Base-by-base conservation (phyloP, 1,140 invertebrate genomes). In the Popillia japonica region DNA sequence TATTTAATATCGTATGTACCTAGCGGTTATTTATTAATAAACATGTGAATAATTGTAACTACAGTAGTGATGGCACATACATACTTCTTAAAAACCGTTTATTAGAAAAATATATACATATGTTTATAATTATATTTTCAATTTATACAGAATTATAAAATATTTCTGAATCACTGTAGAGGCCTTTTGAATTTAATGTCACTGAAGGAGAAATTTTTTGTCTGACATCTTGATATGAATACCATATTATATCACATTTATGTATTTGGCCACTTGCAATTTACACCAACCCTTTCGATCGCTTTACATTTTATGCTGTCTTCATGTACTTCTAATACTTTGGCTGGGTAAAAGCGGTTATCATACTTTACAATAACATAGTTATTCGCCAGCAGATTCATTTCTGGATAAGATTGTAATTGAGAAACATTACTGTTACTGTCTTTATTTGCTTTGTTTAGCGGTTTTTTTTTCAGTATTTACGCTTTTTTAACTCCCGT, bases 311-410 rank as follows among this genome's bases (percentile, higher is more conserved):
- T 27, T 27, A 72, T 23, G 10, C 40, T 11, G 17, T 23, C 23
- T 72, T 72, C 40, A 20, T 72, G 8, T 72, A 7, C 27, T 72
- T 72, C 23, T 23, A 72, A 23, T 34, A 72, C 40, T 72, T 72
- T 34, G 27, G 68, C 68, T n/a, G 68, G 68, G 17, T 72, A 72
- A 34, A 3, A 72, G 7, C 27, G 23, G 11, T 72, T 40, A 72
- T 72, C 2, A 72, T 72, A 40, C 17, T 72, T 72, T 27, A 72
- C 22, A 72, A 72, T 72, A 23, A 72, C 68, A 72, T 72, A 72
- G 40, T 10, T 9, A 72, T 72, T 23, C 3, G 27, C 68, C 17
- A 61, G 17, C 59, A 61, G 59, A 61, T 61, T 61, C 59, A 61
- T 61, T 17, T 61, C 17, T 61, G 59, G 10, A 7, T 14, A 61